Percentiles rank a stretch among this genome's conserved stretches.
phyloP scores from a whole-genome alignment of 2,797 vertebrate species.

The Paratrypauchen microcephalus region DNA sequence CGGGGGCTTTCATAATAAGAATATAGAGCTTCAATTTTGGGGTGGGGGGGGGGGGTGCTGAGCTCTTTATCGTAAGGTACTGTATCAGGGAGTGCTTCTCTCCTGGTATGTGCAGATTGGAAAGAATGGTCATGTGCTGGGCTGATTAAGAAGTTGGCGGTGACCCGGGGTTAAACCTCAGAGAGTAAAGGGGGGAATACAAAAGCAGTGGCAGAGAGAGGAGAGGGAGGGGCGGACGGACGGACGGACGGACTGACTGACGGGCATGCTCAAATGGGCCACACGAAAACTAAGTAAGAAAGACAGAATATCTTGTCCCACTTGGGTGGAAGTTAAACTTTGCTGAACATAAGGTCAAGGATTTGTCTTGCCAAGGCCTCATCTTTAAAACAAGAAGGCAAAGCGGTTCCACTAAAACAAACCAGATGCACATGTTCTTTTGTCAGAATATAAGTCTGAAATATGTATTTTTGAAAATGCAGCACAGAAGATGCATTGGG shows the following conservation, averaged over 20 bases:
- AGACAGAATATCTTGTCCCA: conserved; percentile 37
- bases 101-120: conserved; percentile 73
- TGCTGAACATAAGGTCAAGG: conserved; percentile 38
- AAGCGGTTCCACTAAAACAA: conserved; percentile 40
- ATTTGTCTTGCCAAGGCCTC: conserved; percentile 15
- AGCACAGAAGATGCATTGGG: not conserved
- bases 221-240: conserved; percentile 10
- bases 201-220: conserved; percentile 38
- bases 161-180: conserved; percentile 74
- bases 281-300: conserved; percentile 28
- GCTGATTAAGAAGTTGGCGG: conserved; percentile 73
- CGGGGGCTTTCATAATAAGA: conserved; percentile 61
- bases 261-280: conserved; percentile 58
- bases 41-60: conserved; percentile 44
- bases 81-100: conserved; percentile 75
- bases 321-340: conserved; percentile 46
- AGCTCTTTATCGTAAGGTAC: conserved; percentile 75
- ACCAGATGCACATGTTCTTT: conserved; percentile 7
- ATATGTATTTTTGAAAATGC: not conserved
- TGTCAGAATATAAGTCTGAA: not conserved
- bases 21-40: conserved; percentile 58
- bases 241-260: conserved; percentile 8
- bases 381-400: not conserved
- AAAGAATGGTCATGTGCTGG: conserved; percentile 73
- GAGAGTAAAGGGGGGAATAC: conserved; percentile 24